Percentiles rank a stretch among this genome's conserved stretches.
These are phyloP conservation scores for Cerceris rybyensis DNA, from an alignment of 2,888 invertebrate species.

Conservation along the genomic window DNA sequence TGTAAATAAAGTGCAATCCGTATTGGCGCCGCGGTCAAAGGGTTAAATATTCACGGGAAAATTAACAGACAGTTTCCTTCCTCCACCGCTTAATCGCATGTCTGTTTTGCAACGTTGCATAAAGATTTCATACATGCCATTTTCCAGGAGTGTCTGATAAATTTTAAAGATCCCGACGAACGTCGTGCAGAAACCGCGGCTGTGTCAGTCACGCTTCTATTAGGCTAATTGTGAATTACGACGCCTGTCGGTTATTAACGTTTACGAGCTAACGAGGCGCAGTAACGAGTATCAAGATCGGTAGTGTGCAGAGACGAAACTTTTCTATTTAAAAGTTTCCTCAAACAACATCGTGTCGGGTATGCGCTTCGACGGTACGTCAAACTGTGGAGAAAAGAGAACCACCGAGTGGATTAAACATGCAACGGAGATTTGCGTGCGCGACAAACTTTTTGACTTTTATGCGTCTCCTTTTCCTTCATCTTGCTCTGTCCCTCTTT, in stretches of 20 bases:
- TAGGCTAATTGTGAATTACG: conserved; percentile 60
- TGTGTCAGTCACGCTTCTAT: conserved; percentile 26
- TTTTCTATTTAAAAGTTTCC: conserved; percentile 64
- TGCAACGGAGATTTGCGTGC: conserved; percentile 53
- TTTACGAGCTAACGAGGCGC: conserved; percentile 56
- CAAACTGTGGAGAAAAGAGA: conserved; percentile 12
- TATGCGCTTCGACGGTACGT: conserved; percentile 38
- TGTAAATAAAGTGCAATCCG: too few relatives aligned
- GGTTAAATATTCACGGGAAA: too few relatives aligned
- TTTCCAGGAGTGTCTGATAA: conserved; percentile 26
- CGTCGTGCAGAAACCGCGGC: background rate
- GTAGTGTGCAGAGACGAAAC: conserved; percentile 36
- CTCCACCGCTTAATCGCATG: conserved; percentile 8
- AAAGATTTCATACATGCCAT: conserved; percentile 26
- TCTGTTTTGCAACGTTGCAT: conserved; percentile 1
- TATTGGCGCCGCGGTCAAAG: too few relatives aligned
- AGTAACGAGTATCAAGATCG: conserved; percentile 56
- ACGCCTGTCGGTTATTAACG: conserved; percentile 59
- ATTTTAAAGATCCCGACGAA: conserved; percentile 32
- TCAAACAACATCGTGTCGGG: conserved; percentile 36
- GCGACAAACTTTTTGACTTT: conserved; percentile 41
- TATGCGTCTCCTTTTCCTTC: conserved; percentile 39
- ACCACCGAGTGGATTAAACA: conserved; percentile 46
- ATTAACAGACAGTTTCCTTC: too few relatives aligned
- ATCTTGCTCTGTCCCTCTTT: too few relatives aligned